phyloP scores from a whole-genome alignment of 2,888 invertebrate species.

The Leistus spinibarbis region DNA sequence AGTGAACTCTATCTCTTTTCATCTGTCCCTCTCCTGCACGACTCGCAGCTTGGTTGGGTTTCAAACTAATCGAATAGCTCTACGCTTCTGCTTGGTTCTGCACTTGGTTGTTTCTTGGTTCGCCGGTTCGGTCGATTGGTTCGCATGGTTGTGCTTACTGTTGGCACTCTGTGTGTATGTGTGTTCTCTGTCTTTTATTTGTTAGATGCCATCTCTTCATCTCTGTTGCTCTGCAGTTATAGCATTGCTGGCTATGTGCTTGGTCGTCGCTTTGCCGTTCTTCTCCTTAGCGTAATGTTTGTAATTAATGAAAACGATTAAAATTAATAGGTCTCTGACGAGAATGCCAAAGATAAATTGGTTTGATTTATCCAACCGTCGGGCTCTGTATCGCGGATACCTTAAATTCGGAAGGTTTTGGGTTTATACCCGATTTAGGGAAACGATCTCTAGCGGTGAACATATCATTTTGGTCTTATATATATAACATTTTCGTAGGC shows the following conservation, averaged over 20 bases:
- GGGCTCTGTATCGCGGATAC: neutral
- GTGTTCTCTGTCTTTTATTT: constrained; percentile 2
- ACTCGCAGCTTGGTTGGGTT: constrained; percentile 28
- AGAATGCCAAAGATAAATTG: constrained; percentile 36
- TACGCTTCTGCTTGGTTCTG: neutral
- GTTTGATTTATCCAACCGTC: constrained; percentile 24
- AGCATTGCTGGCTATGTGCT: no score
- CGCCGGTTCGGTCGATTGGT: no score
- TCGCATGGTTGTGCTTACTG: neutral
- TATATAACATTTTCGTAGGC: no score
- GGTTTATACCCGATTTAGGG: no score
- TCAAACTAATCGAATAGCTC: constrained; percentile 34
- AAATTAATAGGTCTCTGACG: constrained; percentile 29
- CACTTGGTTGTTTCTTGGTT: no score
- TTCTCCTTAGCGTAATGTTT: constrained; percentile 13
- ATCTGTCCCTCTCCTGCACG: neutral
- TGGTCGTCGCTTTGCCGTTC: neutral
- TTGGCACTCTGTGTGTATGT: neutral
- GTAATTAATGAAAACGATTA: constrained; percentile 38
- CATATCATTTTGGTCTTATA: no score
- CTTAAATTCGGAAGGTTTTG: no score
- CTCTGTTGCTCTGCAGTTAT: neutral
- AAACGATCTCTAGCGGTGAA: no score
- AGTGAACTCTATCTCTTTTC: neutral
- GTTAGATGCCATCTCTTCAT: neutral